These are phyloP conservation scores for Salvator merianae DNA, from an alignment of 2,113 vertebrate species.

Conservation along the genomic window DNA sequence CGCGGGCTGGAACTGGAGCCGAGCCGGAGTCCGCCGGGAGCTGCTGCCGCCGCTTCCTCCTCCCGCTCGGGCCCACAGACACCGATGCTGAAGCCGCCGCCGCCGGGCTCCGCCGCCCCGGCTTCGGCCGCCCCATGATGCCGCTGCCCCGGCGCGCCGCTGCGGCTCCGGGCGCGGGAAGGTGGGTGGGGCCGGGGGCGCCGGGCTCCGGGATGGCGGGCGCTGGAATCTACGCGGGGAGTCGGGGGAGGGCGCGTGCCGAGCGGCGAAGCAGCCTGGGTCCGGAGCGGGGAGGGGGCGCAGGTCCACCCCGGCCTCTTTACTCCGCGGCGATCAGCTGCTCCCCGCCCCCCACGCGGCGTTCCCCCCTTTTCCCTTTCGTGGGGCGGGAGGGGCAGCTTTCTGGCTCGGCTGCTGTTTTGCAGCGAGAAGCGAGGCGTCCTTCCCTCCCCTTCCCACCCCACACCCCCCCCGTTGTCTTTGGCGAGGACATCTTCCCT, in stretches of 20 bases:
- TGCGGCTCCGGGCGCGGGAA: not conserved
- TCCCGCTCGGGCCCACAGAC: not conserved
- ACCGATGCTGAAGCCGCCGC: not conserved
- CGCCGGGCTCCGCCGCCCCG: too few relatives aligned
- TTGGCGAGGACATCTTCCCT: not conserved
- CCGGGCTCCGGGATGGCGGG: not conserved
- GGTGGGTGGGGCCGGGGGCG: not conserved
- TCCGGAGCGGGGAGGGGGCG: too few relatives aligned
- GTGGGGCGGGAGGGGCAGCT: too few relatives aligned
- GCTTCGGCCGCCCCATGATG: not conserved
- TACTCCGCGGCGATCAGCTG: not conserved
- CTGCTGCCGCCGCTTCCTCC: not conserved
- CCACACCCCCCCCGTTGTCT: not conserved
- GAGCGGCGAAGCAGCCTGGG: too few relatives aligned
- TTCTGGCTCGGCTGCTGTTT: too few relatives aligned
- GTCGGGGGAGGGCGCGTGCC: too few relatives aligned
- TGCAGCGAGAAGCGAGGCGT: too few relatives aligned
- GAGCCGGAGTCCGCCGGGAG: not conserved
- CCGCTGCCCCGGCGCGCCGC: not conserved
- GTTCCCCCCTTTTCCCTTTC: too few relatives aligned
- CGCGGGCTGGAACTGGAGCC: not conserved
- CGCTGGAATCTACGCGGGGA: too few relatives aligned
- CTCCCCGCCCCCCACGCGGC: not conserved
- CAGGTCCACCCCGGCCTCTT: too few relatives aligned
- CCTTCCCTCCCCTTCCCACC: not conserved